phyloP scores from a whole-genome alignment of 2,113 vertebrate genomes.

The Lates calcarifer region DNA sequence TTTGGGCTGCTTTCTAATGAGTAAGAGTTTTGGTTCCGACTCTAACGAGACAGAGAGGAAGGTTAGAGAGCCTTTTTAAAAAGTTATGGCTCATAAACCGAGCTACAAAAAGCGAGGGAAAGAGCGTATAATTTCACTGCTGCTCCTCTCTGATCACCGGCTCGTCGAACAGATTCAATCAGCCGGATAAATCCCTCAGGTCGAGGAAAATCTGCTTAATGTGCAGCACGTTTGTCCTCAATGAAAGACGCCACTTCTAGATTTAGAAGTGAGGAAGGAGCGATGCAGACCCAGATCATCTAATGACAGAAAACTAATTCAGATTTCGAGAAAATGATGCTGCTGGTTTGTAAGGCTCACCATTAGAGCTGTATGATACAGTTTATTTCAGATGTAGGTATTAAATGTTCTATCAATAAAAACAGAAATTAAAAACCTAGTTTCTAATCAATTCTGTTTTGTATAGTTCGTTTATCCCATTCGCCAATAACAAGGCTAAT shows the following conservation, averaged over 20 bases:
- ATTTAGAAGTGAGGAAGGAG: not conserved
- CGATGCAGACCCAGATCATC: no score
- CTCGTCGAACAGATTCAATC: slow-evolving; percentile 8
- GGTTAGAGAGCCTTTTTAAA: no score
- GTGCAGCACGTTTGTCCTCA: not conserved
- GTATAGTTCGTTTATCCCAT: no score
- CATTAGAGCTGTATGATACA: not conserved
- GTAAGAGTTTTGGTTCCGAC: not conserved
- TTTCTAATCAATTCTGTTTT: no score
- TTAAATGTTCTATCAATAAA: not conserved
- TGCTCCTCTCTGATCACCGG: not conserved
- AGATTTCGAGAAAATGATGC: no score
- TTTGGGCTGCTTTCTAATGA: not conserved
- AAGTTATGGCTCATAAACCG: not conserved
- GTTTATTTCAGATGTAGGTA: not conserved
- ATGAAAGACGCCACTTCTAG: not conserved
- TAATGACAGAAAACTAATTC: not conserved
- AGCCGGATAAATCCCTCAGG: slow-evolving; percentile 25
- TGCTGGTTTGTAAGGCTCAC: no score
- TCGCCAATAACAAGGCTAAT: no score
- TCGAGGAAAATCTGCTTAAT: slow-evolving; percentile 29
- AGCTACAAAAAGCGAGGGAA: no score
- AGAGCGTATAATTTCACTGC: slow-evolving; percentile 40
- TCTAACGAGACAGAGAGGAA: not conserved
- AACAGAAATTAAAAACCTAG: no score